Conservation (phyloP, 2,113 vertebrate species). For the Leuciscus idus region DNA sequence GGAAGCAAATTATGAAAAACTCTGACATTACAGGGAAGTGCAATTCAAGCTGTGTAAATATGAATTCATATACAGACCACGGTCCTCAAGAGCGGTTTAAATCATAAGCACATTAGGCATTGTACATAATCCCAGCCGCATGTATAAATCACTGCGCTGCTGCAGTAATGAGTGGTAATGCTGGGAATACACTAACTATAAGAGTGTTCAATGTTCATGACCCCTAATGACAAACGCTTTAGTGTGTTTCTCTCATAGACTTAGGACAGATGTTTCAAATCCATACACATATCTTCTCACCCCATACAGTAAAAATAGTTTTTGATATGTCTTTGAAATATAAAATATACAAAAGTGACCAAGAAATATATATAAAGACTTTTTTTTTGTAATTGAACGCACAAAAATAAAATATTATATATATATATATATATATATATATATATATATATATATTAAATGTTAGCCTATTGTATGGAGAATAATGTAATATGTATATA, state of each 20-base stretch:
- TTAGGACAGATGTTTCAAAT: neutral
- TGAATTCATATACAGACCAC: constrained; percentile 40
- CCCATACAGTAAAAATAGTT: neutral
- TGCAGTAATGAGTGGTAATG: constrained; percentile 30
- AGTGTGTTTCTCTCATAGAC: neutral
- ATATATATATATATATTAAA: no score
- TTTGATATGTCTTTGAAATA: neutral
- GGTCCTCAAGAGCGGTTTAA: constrained; percentile 45
- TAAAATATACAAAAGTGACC: neutral
- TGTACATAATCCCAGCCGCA: constrained; percentile 41
- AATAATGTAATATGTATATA: no score
- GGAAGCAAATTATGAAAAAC: constrained; percentile 27
- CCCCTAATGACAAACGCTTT: constrained; percentile 20
- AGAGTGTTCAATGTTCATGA: constrained; percentile 32
- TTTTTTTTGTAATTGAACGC: no score
- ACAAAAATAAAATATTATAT: no score
- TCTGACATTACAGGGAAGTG: constrained; percentile 31
- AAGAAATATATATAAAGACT: no score
- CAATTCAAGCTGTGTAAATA: constrained; percentile 52
- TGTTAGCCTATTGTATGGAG: no score
- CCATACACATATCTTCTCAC: neutral
- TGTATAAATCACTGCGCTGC: constrained; percentile 40
- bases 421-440: no score
- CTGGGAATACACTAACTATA: constrained; percentile 45
- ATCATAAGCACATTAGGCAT: constrained; percentile 48